phyloP scores from a whole-genome alignment of 2,797 vertebrate genomes.

The Apogon talboti region DNA sequence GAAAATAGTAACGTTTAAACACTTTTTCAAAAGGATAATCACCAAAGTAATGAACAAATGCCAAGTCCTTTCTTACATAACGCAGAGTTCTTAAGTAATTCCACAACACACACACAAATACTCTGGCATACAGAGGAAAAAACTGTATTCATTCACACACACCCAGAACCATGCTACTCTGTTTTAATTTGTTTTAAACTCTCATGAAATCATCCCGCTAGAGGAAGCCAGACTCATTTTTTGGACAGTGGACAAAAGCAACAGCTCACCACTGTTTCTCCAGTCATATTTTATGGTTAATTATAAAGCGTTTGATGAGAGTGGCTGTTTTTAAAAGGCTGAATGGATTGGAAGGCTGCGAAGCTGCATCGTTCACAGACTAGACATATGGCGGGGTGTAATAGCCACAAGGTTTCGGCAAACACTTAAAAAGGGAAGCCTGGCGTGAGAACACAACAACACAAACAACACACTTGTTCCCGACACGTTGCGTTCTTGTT shows the following conservation, averaged over 20 bases:
- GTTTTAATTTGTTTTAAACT: conserved; percentile 48
- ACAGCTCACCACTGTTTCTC: conserved; percentile 57
- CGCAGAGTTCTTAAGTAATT: too few relatives aligned
- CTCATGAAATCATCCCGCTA: conserved; percentile 53
- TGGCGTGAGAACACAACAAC: conserved; percentile 38
- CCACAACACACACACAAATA: background rate
- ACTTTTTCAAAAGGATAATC: conserved; percentile 41
- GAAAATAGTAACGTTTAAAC: background rate
- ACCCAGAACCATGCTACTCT: background rate
- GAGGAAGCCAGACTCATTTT: conserved; percentile 37
- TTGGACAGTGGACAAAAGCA: conserved; percentile 64
- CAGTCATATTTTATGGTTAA: conserved; percentile 70
- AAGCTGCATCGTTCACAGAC: conserved; percentile 54
- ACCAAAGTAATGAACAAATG: conserved; percentile 19
- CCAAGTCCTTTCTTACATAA: too few relatives aligned
- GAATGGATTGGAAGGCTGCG: conserved; percentile 62
- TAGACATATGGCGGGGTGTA: conserved; percentile 71
- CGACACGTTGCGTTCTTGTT: conserved; percentile 58
- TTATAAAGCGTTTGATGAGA: conserved; percentile 72
- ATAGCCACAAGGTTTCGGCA: conserved; percentile 60
- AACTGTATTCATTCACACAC: background rate
- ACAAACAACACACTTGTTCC: conserved; percentile 50
- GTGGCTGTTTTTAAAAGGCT: conserved; percentile 65
- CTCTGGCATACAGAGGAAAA: conserved; percentile 8
- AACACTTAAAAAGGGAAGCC: conserved; percentile 31